A percentile compares a stretch with the other conserved stretches of the same genome.
These are phyloP conservation scores for Conger conger DNA, from an alignment of 2,113 vertebrate species.

Conservation along the genomic window DNA sequence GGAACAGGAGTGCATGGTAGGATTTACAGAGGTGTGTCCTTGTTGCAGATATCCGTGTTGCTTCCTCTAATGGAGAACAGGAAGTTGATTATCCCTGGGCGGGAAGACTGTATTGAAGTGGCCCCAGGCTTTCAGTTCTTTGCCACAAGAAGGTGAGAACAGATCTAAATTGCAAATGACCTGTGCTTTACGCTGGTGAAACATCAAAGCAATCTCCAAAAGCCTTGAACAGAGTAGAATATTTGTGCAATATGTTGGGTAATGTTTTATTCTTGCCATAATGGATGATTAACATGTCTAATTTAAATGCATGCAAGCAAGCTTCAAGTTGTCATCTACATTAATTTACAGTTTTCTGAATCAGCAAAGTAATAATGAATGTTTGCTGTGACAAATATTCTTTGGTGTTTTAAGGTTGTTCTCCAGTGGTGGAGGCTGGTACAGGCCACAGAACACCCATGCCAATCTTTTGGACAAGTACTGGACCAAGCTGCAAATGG, in stretches of 20 bases:
- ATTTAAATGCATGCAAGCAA: neutral
- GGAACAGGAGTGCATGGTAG: neutral
- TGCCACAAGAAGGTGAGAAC: constrained; percentile 87
- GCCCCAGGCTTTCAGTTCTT: constrained; percentile 93
- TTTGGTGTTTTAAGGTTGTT: constrained; percentile 69
- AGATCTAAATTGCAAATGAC: neutral
- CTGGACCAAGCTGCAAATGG: constrained; percentile 88
- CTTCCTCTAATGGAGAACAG: constrained; percentile 93
- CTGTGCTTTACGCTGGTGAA: neutral
- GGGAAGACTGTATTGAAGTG: constrained; percentile 86
- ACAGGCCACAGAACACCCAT: constrained; percentile 82
- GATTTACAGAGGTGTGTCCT: constrained; percentile 11
- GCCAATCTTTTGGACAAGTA: constrained; percentile 89
- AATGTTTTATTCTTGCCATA: neutral
- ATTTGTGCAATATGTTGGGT: neutral
- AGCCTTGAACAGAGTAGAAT: neutral
- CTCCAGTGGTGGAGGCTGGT: constrained; percentile 81
- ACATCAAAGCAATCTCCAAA: neutral
- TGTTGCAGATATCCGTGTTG: constrained; percentile 84
- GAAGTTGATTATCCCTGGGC: constrained; percentile 88
- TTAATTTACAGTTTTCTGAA: neutral
- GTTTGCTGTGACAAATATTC: neutral
- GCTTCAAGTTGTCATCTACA: neutral
- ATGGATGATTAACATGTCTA: neutral
- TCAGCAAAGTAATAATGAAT: neutral